These are phyloP conservation scores for Hedya salicella DNA, from an alignment of 2,888 invertebrate genomes.

Conservation along the genomic window DNA sequence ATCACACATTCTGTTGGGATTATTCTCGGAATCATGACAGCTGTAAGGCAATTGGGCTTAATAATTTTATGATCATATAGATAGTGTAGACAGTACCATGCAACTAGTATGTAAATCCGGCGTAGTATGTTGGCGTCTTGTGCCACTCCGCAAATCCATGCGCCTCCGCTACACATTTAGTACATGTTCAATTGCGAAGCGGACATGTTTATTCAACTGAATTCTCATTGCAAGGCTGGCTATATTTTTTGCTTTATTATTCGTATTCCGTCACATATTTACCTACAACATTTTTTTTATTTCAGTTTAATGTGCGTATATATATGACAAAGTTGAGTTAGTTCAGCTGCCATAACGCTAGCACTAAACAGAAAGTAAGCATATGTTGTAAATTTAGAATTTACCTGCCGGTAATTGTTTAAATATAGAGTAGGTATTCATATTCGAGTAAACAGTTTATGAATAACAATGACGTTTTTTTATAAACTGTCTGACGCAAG, in stretches of 20 bases:
- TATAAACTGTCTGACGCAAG: constrained; percentile 3
- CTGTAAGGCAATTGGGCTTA: too few relatives aligned
- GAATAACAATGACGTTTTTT: constrained; percentile 1
- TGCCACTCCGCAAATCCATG: too few relatives aligned
- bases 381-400: constrained; percentile 35
- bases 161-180: not conserved
- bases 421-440: constrained; percentile 25
- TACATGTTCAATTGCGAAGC: constrained; percentile 30
- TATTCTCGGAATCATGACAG: too few relatives aligned
- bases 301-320: constrained; percentile 42
- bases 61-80: too few relatives aligned
- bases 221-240: constrained; percentile 20
- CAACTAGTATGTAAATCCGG: too few relatives aligned
- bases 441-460: constrained; percentile 16
- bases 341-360: constrained; percentile 44
- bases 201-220: constrained; percentile 41
- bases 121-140: too few relatives aligned
- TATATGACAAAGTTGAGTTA: constrained; percentile 43
- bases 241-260: constrained; percentile 34
- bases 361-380: constrained; percentile 27
- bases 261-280: constrained; percentile 40
- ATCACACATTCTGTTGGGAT: too few relatives aligned
- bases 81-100: too few relatives aligned
- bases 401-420: constrained; percentile 23
- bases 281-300: constrained; percentile 46